Conservation (phyloP, 2,113 vertebrate genomes). For the Eretmodus cyanostictus region DNA sequence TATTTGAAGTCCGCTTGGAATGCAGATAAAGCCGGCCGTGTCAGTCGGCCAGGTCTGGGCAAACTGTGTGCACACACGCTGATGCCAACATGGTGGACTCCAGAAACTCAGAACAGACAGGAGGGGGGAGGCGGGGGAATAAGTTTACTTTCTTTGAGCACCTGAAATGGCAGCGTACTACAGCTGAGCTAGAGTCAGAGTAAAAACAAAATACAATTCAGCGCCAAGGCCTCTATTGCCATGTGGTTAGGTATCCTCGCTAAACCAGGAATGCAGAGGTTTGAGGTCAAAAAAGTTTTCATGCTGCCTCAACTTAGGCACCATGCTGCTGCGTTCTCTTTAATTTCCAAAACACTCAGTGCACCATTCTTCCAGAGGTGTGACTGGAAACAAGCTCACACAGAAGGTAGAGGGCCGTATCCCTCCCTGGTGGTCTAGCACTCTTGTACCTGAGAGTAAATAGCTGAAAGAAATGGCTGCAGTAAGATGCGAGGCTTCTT, state of each 20-base stretch:
- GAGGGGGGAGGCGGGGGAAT: not conserved
- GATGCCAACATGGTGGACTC: constrained; percentile 48
- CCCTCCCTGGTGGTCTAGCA: not conserved
- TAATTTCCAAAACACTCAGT: constrained; percentile 50
- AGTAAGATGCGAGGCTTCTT: not conserved
- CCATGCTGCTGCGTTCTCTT: constrained; percentile 46
- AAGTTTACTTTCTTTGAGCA: constrained; percentile 24
- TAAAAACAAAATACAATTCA: not conserved
- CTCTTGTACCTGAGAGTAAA: not conserved
- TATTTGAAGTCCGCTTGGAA: constrained; percentile 40
- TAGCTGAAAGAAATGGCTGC: not conserved
- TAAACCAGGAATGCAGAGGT: constrained; percentile 54
- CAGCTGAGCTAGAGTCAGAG: not conserved
- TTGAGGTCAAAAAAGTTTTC: constrained; percentile 49
- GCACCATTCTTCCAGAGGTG: constrained; percentile 12
- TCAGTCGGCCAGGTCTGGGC: constrained; percentile 41
- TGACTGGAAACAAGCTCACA: not conserved
- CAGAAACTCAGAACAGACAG: constrained; percentile 6
- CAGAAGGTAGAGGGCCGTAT: not conserved
- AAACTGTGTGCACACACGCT: constrained; percentile 34
- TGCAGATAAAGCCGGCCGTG: constrained; percentile 39
- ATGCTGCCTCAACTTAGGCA: constrained; percentile 39
- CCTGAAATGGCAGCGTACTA: constrained; percentile 32
- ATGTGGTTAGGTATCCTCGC: constrained; percentile 37
- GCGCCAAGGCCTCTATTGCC: constrained; percentile 4